Percentiles rank a stretch among this genome's conserved stretches.
phyloP scores from a whole-genome alignment of 1,140 invertebrate species.

The Helicoverpa zea region DNA sequence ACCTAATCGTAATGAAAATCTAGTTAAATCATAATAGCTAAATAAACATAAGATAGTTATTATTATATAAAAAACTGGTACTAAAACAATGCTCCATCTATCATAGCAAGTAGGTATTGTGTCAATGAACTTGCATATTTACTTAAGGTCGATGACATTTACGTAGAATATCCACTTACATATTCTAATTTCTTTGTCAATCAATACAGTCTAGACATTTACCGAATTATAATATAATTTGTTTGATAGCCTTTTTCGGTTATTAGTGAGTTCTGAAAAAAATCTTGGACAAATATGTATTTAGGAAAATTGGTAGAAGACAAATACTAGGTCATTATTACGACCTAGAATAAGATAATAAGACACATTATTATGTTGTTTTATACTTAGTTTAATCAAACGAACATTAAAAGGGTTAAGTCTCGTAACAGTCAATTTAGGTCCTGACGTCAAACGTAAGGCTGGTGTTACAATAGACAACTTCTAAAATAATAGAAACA shows the following conservation, averaged over 20 bases:
- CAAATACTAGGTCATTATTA: conserved; percentile 2
- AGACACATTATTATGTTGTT: not conserved
- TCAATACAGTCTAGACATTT: conserved; percentile 29
- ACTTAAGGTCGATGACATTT: not conserved
- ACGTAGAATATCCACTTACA: not conserved
- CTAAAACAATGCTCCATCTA: not conserved
- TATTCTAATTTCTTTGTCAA: conserved; percentile 1
- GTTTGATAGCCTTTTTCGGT: conserved; percentile 12
- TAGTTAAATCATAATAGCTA: too few species aligned
- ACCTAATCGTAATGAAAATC: too few species aligned
- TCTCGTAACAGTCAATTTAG: not conserved
- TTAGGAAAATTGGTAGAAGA: conserved; percentile 17
- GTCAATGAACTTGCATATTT: conserved; percentile 17
- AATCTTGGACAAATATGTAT: not conserved
- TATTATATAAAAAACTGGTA: not conserved
- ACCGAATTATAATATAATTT: conserved; percentile 16
- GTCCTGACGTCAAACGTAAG: conserved; percentile 1
- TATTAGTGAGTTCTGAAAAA: not conserved
- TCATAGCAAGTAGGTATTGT: not conserved
- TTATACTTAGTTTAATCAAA: conserved; percentile 1
- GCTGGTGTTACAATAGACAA: not conserved
- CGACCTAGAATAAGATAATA: not conserved
- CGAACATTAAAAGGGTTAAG: not conserved
- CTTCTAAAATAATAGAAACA: too few species aligned
- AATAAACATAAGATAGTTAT: not conserved